These are phyloP conservation scores for Diarsia brunnea DNA, from an alignment of 2,888 invertebrate species.

Conservation along the genomic window DNA sequence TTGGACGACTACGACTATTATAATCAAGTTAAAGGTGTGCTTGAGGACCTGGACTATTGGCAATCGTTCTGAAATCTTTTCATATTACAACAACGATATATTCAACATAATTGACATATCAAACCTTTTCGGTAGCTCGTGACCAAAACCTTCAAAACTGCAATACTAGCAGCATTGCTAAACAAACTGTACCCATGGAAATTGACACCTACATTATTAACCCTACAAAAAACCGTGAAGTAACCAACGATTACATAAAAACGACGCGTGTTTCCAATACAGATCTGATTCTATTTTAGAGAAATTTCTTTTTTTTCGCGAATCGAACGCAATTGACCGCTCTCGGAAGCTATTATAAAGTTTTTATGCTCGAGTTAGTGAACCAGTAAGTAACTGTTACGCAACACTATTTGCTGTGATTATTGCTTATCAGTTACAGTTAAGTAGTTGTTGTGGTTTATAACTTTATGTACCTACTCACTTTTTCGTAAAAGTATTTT, in stretches of 20 bases:
- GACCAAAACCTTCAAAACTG: background rate
- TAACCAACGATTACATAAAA: slow-evolving; percentile 51
- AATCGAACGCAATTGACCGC: slow-evolving; percentile 34
- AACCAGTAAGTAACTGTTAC: slow-evolving; percentile 58
- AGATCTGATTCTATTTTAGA: slow-evolving; percentile 43
- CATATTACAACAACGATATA: background rate
- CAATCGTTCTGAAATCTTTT: background rate
- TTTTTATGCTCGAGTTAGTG: slow-evolving; percentile 63
- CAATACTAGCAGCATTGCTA: too few relatives aligned
- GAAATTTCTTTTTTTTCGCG: slow-evolving; percentile 60
- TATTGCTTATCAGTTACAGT: slow-evolving; percentile 17
- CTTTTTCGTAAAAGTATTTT: background rate
- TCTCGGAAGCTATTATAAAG: slow-evolving; percentile 56
- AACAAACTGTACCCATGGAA: background rate
- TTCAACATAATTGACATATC: background rate
- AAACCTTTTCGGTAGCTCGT: background rate
- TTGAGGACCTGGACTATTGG: background rate
- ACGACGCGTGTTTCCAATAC: slow-evolving; percentile 47
- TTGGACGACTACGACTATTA: too few relatives aligned
- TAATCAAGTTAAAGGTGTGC: too few relatives aligned
- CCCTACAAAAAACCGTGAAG: slow-evolving; percentile 21
- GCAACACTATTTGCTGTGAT: slow-evolving; percentile 26
- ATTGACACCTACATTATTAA: slow-evolving; percentile 11
- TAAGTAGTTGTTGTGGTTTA: background rate
- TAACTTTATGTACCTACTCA: background rate